Percentiles rank a stretch among this genome's conserved stretches.
Conservation (phyloP, 2,797 vertebrate species). For the Austrolebias charrua region DNA sequence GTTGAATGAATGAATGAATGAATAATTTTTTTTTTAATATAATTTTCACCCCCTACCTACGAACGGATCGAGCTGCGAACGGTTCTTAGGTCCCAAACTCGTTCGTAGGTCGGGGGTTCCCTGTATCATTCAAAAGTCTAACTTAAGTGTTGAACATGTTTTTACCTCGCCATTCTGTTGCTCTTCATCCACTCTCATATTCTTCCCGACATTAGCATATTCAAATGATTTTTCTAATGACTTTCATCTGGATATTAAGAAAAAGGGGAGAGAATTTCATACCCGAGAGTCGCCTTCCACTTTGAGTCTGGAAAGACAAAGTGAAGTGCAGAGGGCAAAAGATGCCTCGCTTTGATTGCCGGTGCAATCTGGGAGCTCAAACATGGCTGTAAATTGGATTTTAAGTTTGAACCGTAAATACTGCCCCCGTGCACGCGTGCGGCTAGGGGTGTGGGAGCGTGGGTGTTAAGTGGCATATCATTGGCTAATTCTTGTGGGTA, state of each 20-base stretch:
- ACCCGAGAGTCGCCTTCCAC: constrained; percentile 51
- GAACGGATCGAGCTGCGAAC: too few relatives aligned
- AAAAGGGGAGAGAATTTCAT: constrained; percentile 72
- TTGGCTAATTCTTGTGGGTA: constrained; percentile 44
- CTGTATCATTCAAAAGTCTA: too few relatives aligned
- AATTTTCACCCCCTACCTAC: too few relatives aligned
- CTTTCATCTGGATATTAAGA: constrained; percentile 60
- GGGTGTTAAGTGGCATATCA: constrained; percentile 61
- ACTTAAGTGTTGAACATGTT: not conserved
- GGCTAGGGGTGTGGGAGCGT: constrained; percentile 17
- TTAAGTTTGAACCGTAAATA: constrained; percentile 62
- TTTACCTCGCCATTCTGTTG: not conserved
- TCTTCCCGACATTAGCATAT: constrained; percentile 69
- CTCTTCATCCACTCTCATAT: constrained; percentile 69
- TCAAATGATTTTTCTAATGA: constrained; percentile 72
- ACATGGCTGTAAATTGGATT: constrained; percentile 49
- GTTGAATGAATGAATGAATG: too few relatives aligned
- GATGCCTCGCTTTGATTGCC: constrained; percentile 38
- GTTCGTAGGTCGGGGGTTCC: too few relatives aligned
- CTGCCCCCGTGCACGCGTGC: not conserved
- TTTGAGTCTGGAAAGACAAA: constrained; percentile 55
- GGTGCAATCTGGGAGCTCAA: not conserved
- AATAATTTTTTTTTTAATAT: too few relatives aligned
- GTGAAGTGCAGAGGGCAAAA: constrained; percentile 30
- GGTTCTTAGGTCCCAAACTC: too few relatives aligned